Evolutionary conservation across 2,797 vertebrate genomes (phyloP), one percentile per base, ranked within the genome.

Genomic region (Channallabes apus): DNA sequence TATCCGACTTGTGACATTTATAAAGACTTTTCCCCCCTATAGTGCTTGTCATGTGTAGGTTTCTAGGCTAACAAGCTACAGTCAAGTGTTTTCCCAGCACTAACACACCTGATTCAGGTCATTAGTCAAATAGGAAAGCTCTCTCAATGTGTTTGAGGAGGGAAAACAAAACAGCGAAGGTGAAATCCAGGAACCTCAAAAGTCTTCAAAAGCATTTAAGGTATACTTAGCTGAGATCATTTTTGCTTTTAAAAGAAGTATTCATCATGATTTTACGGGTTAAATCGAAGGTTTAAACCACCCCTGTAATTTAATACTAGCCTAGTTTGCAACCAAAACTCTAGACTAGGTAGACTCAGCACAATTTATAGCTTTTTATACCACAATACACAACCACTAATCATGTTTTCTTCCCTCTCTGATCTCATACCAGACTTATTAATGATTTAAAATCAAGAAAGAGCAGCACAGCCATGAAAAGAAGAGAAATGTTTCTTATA

Each of bases 11-110:
- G 17, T 82, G 35, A 38, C 2, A 32, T 15, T 35, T 24, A 20
- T 61, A 29, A 72, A 29, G 22, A 15, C 27, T 29, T 12, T 24
- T 29, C 20, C 14, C 22, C 22, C 68, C 56, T 29, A 12, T 17
- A 1, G 29, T 82, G 29, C 68, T 56, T 46, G 32, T 32, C 14
- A 61, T 22, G 18, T 62, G 38, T 46, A 20, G 76, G 56, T 22
- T 38, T 78, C 11, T 20, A 29, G n/a, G 69, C 59, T 54, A 76
- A 65, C 71, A 27, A 61, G 24, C 22, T 61, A 61, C 68, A 11
- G 32, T 81, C 17, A 27, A 83, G 82, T 83, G 69, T 83, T 83
- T 72, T 73, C 51, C 56, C 56, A 73, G 56, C 27, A 20, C 71
- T 32, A 9, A 64, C 71, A 67, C 69, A 29, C 29, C 58, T 27